Conservation (phyloP, 2,888 invertebrate genomes). For the Plemyria rubiginata region DNA sequence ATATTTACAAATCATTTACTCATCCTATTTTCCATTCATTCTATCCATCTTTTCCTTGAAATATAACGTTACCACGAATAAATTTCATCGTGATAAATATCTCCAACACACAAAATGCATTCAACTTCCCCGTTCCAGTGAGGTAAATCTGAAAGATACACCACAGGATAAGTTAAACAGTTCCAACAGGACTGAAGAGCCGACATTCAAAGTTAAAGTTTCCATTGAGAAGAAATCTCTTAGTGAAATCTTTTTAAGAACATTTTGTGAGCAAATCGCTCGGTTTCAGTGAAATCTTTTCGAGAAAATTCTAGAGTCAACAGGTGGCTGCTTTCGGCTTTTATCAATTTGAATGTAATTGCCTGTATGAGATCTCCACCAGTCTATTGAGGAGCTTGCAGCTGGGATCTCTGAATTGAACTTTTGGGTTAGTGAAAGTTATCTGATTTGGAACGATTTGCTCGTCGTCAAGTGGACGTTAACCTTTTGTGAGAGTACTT, state of each 20-base stretch:
- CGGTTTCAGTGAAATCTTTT: constrained; percentile 57
- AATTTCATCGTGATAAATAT: background rate
- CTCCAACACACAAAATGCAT: constrained; percentile 3
- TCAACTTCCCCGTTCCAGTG: constrained; percentile 5
- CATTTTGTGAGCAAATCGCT: constrained; percentile 28
- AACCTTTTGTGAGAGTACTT: constrained; percentile 13
- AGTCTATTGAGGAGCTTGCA: constrained; percentile 42
- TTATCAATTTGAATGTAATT: constrained; percentile 77
- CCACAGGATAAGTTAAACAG: constrained; percentile 14
- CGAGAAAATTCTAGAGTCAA: constrained; percentile 65
- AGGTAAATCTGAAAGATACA: constrained; percentile 18
- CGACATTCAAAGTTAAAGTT: constrained; percentile 22
- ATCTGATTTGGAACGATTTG: constrained; percentile 36
- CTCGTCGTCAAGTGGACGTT: constrained; percentile 23
- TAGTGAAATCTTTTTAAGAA: constrained; percentile 30
- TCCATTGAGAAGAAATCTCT: constrained; percentile 19
- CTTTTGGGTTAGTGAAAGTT: constrained; percentile 38
- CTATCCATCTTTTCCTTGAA: no score
- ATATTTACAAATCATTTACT: no score
- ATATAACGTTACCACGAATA: no score
- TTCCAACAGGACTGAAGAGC: constrained; percentile 20
- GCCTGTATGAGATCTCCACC: constrained; percentile 52
- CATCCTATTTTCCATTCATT: no score
- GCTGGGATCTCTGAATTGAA: constrained; percentile 35
- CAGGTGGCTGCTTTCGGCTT: constrained; percentile 69